These are phyloP conservation scores for Danio jaintianensis DNA, from an alignment of 2,797 vertebrate species.

Conservation along the genomic window DNA sequence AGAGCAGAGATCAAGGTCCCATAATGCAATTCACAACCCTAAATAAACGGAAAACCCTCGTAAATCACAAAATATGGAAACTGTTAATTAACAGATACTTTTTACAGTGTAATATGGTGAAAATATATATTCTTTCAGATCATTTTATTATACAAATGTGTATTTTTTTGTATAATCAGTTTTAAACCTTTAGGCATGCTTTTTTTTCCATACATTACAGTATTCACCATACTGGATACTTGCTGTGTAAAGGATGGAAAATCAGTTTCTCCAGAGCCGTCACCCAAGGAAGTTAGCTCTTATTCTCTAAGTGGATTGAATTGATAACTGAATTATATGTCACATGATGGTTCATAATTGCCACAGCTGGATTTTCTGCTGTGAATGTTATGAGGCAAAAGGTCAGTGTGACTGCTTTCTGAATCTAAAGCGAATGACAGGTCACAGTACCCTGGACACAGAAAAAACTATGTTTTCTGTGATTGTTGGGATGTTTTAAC, in stretches of 20 bases:
- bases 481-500: neutral
- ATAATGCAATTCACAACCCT: no score
- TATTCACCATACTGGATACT: neutral
- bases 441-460: neutral
- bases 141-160: no score
- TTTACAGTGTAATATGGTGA: no score
- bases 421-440: neutral
- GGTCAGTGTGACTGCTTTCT: neutral
- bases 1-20: no score
- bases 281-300: neutral
- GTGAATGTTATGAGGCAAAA: neutral
- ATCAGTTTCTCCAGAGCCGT: neutral
- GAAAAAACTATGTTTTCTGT: neutral
- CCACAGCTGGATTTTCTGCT: conserved; percentile 1
- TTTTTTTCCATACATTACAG: neutral
- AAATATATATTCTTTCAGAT: no score
- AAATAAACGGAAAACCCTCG: no score
- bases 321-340: neutral
- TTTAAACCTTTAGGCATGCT: neutral
- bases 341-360: neutral
- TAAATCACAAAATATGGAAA: no score
- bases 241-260: neutral
- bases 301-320: neutral
- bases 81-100: no score
- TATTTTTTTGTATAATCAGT: neutral